Conservation (phyloP, 1,140 invertebrate species). For the Parapsyche elsis region DNA sequence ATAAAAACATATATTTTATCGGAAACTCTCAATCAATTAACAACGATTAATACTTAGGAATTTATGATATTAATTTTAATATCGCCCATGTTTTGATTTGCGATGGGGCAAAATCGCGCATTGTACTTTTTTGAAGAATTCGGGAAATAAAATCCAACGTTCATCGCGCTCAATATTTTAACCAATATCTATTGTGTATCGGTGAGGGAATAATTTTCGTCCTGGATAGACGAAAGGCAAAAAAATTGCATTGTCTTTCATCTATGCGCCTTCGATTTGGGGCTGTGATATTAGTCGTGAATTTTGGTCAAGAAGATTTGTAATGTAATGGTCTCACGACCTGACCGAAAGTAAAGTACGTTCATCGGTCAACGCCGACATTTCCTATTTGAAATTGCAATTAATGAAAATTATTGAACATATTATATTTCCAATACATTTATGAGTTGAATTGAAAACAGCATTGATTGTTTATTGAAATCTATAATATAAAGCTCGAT, state of each 20-base stretch:
- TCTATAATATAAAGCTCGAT: too few species aligned
- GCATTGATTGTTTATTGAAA: too few species aligned
- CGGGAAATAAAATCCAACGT: too few species aligned
- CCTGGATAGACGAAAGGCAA: constrained; percentile 3
- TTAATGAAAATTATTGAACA: too few species aligned
- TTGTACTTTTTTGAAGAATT: too few species aligned
- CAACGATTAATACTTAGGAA: background rate
- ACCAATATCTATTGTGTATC: too few species aligned
- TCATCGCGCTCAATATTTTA: too few species aligned
- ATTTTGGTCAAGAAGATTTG: constrained; percentile 21
- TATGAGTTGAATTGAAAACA: too few species aligned
- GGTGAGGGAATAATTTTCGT: too few species aligned
- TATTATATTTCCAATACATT: too few species aligned
- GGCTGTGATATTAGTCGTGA: constrained; percentile 24
- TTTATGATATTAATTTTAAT: constrained; percentile 12
- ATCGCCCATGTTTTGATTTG: background rate
- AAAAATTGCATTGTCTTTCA: constrained; percentile 4
- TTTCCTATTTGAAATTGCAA: too few species aligned
- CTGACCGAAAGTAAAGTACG: constrained; percentile 17
- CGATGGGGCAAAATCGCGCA: too few species aligned
- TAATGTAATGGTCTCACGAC: constrained; percentile 23
- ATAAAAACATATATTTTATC: constrained; percentile 17
- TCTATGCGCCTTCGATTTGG: constrained; percentile 1
- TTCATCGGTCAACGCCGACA: background rate
- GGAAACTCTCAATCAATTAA: constrained; percentile 21